Evolutionary conservation across 2,113 vertebrate genomes (phyloP).

Genomic region (Polypterus senegalus): DNA sequence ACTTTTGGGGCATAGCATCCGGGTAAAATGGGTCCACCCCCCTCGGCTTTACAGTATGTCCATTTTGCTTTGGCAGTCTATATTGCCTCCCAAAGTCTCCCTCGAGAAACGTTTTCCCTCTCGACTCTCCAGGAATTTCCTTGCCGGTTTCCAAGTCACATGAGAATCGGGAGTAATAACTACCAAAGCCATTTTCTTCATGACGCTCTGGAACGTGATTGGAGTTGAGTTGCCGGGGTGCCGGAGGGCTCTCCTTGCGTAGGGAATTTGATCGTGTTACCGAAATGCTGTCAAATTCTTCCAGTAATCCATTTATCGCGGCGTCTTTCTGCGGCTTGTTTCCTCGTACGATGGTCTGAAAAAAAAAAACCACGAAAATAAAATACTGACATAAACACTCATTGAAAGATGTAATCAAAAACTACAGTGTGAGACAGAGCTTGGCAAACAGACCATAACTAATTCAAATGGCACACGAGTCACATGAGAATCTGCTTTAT

Average conservation of each 20-base stretch:
- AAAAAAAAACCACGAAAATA: constrained; percentile 23
- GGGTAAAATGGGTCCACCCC: constrained; percentile 65
- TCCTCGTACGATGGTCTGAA: constrained; percentile 90
- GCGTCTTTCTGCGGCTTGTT: constrained; percentile 81
- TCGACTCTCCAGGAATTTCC: constrained; percentile 56
- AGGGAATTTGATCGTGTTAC: constrained; percentile 95
- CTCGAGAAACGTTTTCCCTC: constrained; percentile 51
- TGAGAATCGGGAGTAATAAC: constrained; percentile 79
- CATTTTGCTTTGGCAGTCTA: constrained; percentile 71
- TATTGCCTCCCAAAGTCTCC: constrained; percentile 70
- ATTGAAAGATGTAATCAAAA: no score
- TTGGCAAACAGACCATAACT: no score
- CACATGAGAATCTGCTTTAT: no score
- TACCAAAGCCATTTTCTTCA: constrained; percentile 82
- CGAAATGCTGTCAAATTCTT: constrained; percentile 94
- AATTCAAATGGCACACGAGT: no score
- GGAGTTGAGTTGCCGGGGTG: constrained; percentile 58
- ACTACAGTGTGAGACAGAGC: no score
- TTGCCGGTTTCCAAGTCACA: constrained; percentile 73
- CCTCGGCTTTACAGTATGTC: constrained; percentile 58
- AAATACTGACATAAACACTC: no score
- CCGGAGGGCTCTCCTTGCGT: constrained; percentile 87
- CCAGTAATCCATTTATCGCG: constrained; percentile 89
- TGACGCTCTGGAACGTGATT: constrained; percentile 47
- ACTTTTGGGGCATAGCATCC: constrained; percentile 68